A percentile compares a stretch with the other conserved stretches of the same genome.
These are phyloP conservation scores for Ptychodera flava DNA, from an alignment of 35 echinoderm and acorn worm genomes.

Conservation along the genomic window DNA sequence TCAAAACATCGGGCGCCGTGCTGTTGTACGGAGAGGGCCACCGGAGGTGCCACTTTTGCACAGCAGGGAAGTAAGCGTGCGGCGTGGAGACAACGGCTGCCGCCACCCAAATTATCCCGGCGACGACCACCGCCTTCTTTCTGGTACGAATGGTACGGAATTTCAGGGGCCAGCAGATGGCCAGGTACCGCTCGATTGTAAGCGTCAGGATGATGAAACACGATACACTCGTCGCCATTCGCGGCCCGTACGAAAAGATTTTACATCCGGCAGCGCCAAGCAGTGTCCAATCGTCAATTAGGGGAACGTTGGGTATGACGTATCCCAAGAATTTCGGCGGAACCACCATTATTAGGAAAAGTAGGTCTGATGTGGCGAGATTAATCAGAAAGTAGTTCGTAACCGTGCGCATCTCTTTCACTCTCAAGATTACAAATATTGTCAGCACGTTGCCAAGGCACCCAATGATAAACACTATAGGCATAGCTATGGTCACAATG, in stretches of 20 bases:
- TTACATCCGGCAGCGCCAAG: constrained; percentile 66
- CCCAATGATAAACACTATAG: constrained; percentile 81
- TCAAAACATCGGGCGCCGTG: neutral
- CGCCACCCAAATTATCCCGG: constrained; percentile 58
- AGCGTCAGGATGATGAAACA: constrained; percentile 73
- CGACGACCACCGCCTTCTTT: constrained; percentile 51
- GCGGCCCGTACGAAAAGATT: constrained; percentile 41
- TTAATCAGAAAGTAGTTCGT: constrained; percentile 94
- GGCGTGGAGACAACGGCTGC: neutral
- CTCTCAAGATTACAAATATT: constrained; percentile 65
- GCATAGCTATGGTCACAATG: constrained; percentile 79
- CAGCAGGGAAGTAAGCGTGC: neutral
- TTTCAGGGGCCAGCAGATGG: constrained; percentile 90
- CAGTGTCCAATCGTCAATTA: constrained; percentile 57
- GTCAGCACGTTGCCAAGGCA: constrained; percentile 82
- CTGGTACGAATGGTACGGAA: constrained; percentile 73
- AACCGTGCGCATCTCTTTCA: constrained; percentile 86
- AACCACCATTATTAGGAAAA: constrained; percentile 70
- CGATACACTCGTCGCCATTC: constrained; percentile 56
- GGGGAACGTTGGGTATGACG: constrained; percentile 19
- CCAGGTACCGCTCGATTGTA: constrained; percentile 81
- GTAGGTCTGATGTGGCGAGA: constrained; percentile 76
- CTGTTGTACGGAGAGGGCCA: neutral
- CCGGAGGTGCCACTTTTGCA: neutral
- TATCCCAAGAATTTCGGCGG: constrained; percentile 77